Conservation (phyloP, 2,797 vertebrate species). For the Ctenosaura bakeri region DNA sequence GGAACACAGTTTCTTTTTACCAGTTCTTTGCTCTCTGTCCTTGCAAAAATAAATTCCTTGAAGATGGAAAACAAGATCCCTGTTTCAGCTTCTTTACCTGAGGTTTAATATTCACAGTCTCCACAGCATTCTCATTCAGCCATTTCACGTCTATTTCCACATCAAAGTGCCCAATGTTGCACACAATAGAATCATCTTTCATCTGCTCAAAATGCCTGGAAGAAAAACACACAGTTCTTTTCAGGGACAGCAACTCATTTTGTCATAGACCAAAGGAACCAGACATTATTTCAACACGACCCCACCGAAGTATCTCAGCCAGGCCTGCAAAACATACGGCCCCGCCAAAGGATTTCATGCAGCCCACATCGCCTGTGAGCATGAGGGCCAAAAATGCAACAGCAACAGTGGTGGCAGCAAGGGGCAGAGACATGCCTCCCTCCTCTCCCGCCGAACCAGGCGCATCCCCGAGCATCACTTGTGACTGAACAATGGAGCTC, state of each 20-base stretch:
- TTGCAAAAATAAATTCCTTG: background rate
- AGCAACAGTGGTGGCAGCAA: too few species aligned
- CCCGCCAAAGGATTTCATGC: too few species aligned
- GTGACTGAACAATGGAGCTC: too few species aligned
- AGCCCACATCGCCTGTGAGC: too few species aligned
- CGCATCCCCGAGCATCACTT: too few species aligned
- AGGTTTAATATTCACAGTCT: slow-evolving; percentile 93
- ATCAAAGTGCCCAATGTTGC: slow-evolving; percentile 98
- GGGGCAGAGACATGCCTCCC: too few species aligned
- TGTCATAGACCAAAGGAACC: background rate
- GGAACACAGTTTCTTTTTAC: background rate
- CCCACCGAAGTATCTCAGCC: background rate
- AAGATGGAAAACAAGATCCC: background rate
- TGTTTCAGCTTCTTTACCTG: slow-evolving; percentile 83
- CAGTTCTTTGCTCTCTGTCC: background rate
- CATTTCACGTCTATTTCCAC: slow-evolving; percentile 96
- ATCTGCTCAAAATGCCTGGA: slow-evolving; percentile 95
- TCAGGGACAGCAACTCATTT: background rate
- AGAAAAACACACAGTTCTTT: background rate
- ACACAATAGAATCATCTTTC: slow-evolving; percentile 97
- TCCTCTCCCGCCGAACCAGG: too few species aligned
- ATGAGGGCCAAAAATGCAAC: too few species aligned
- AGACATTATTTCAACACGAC: background rate
- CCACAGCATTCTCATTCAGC: slow-evolving; percentile 89
- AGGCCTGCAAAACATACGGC: too few species aligned